These are phyloP conservation scores for Nannoperca obscura DNA, from an alignment of 2,797 vertebrate genomes.

Conservation along the genomic window DNA sequence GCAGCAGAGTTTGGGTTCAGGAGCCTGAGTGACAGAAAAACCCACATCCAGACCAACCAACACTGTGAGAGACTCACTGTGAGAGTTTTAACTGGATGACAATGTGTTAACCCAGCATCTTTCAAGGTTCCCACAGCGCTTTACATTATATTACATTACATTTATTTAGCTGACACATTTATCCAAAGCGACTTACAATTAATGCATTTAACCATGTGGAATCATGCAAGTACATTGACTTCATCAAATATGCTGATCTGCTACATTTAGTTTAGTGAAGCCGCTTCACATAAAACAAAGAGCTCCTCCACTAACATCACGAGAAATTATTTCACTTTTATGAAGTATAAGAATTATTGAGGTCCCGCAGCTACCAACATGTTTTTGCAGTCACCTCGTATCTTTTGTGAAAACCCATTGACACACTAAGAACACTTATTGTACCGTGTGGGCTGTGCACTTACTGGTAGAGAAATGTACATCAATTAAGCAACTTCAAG, in stretches of 20 bases:
- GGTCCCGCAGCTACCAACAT: neutral
- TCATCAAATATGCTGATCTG: no score
- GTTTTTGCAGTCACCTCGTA: neutral
- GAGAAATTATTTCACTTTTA: neutral
- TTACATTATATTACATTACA: neutral
- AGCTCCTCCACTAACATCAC: neutral
- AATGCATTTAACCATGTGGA: no score
- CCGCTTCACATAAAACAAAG: neutral
- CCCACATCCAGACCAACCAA: neutral
- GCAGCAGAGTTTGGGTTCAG: neutral
- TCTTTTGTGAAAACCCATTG: neutral
- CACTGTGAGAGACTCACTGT: neutral
- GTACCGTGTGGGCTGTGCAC: constrained; percentile 2
- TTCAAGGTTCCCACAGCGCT: neutral
- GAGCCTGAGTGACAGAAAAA: neutral
- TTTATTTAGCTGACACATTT: neutral
- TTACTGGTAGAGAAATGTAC: neutral
- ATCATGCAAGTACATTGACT: no score
- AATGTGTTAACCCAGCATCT: neutral
- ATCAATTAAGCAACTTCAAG: neutral
- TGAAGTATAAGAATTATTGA: neutral
- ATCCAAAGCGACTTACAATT: no score
- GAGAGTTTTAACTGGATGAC: neutral
- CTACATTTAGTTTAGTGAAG: neutral
- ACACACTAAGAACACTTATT: constrained; percentile 5